A percentile compares a stretch with the other conserved stretches of the same genome.
phyloP scores from a whole-genome alignment of 2,888 invertebrate species.

The Pollenia griseotomentosa region DNA sequence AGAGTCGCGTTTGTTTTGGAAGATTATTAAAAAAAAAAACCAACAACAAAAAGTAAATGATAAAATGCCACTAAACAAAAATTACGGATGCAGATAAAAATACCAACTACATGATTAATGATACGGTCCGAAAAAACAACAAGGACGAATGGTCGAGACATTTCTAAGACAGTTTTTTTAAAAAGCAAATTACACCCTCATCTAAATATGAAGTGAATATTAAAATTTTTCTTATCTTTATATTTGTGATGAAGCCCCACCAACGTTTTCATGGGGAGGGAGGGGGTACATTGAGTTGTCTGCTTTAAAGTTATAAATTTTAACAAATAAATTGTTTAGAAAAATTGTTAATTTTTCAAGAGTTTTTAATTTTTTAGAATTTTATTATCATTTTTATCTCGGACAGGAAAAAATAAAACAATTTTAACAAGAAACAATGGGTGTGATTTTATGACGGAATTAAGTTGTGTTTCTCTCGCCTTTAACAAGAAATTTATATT shows the following conservation, averaged over 20 bases:
- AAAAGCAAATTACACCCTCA: slow-evolving; percentile 28
- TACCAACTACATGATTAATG: slow-evolving; percentile 19
- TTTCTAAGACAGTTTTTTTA: neutral
- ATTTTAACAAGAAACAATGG: neutral
- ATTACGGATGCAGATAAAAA: neutral
- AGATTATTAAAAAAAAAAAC: neutral
- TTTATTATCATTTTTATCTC: slow-evolving; percentile 15
- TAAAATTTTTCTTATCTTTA: neutral
- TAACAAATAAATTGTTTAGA: too few species aligned
- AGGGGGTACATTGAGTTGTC: too few species aligned
- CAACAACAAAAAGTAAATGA: neutral
- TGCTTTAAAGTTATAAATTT: too few species aligned
- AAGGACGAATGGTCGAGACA: neutral
- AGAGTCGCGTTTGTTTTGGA: neutral
- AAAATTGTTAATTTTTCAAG: neutral
- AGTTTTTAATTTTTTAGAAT: neutral
- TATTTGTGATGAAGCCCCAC: too few species aligned
- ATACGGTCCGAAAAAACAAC: neutral
- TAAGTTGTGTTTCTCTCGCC: slow-evolving; percentile 4
- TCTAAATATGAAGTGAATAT: slow-evolving; percentile 9
- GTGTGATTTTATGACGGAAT: slow-evolving; percentile 27
- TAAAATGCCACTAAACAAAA: slow-evolving; percentile 3
- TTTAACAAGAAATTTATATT: slow-evolving; percentile 6
- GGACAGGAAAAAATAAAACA: neutral
- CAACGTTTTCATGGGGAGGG: too few species aligned